Conservation (phyloP, 2,113 vertebrate genomes). For the Turnix velox region DNA sequence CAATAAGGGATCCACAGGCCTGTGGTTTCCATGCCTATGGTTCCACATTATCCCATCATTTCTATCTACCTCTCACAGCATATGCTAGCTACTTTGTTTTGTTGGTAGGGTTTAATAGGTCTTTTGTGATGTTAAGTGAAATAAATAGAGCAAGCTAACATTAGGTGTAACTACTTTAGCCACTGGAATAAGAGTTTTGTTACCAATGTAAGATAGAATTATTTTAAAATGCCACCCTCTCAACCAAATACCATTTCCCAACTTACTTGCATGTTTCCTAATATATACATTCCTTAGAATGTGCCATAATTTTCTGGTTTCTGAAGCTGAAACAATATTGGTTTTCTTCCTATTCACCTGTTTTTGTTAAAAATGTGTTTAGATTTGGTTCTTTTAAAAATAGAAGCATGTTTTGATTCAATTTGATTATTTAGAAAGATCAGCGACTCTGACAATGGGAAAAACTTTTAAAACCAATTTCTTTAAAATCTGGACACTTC, state of each 20-base stretch:
- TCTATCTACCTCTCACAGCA: not conserved
- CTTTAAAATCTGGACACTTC: not conserved
- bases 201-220: not conserved
- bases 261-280: slow-evolving; percentile 10
- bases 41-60: not conserved
- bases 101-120: not conserved
- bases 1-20: not conserved
- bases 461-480: not conserved
- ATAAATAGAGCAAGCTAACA: not conserved
- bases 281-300: not conserved
- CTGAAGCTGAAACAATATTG: slow-evolving; percentile 26
- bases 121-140: fast-evolving
- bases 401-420: not conserved
- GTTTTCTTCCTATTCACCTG: slow-evolving; percentile 28
- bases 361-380: slow-evolving; percentile 18
- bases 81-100: not conserved
- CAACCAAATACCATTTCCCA: too few species aligned
- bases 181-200: not conserved
- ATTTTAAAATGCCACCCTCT: not conserved
- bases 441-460: not conserved
- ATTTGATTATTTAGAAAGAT: not conserved
- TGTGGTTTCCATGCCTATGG: not conserved
- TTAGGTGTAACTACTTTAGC: not conserved
- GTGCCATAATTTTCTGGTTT: slow-evolving; percentile 32
- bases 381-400: not conserved